phyloP scores from a whole-genome alignment of 2,797 vertebrate species.

The Oreonectes daqikongensis region DNA sequence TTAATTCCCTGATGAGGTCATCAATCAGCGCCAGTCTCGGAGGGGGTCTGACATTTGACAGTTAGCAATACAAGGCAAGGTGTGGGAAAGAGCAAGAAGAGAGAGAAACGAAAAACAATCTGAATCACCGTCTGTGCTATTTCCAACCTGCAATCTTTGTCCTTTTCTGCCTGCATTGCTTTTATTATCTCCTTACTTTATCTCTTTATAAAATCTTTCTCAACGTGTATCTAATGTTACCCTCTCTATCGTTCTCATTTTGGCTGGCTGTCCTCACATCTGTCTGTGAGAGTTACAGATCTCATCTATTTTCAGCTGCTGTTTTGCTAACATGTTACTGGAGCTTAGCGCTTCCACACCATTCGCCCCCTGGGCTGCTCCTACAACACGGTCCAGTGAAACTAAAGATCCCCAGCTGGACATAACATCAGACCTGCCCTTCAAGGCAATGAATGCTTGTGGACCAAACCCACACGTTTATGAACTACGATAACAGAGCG shows the following conservation, averaged over 20 bases:
- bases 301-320: slow-evolving; percentile 72
- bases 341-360: slow-evolving; percentile 64
- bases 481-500: slow-evolving; percentile 34
- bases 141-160: background rate
- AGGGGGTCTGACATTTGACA: slow-evolving; percentile 66
- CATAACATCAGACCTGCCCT: slow-evolving; percentile 57
- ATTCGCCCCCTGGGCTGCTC: slow-evolving; percentile 55
- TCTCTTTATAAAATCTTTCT: slow-evolving; percentile 34
- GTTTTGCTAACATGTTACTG: slow-evolving; percentile 72
- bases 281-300: slow-evolving; percentile 71
- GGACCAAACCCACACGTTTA: slow-evolving; percentile 48
- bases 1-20: slow-evolving; percentile 77
- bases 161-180: background rate
- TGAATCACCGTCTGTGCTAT: slow-evolving; percentile 35
- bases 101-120: slow-evolving; percentile 52
- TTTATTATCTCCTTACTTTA: slow-evolving; percentile 45
- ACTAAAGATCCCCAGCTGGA: slow-evolving; percentile 64
- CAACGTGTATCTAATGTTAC: slow-evolving; percentile 13
- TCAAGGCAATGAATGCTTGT: slow-evolving; percentile 43
- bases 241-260: slow-evolving; percentile 28
- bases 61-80: slow-evolving; percentile 61
- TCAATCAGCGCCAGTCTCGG: slow-evolving; percentile 69
- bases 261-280: slow-evolving; percentile 71
- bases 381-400: slow-evolving; percentile 65
- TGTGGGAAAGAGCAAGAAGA: slow-evolving; percentile 45